phyloP scores from a whole-genome alignment of 2,113 vertebrate species.

The Nesogale talazaci region DNA sequence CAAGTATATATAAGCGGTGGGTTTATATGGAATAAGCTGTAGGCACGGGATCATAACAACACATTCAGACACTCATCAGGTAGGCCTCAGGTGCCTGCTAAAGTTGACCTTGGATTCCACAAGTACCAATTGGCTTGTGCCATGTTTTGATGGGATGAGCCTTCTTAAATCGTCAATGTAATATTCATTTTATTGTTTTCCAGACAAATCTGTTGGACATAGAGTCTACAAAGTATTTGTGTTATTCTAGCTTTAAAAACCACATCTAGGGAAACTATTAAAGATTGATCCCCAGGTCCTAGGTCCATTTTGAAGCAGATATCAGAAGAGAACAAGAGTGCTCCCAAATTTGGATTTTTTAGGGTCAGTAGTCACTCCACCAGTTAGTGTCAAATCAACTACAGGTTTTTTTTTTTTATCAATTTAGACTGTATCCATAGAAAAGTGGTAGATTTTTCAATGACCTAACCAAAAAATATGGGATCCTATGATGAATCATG shows the following conservation, averaged over 20 bases:
- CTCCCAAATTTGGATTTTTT: not conserved
- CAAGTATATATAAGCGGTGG: not conserved
- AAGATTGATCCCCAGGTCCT: not conserved
- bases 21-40: not conserved
- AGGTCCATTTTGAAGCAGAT: not conserved
- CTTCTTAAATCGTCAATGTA: not conserved
- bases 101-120: not conserved
- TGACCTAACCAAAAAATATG: not conserved
- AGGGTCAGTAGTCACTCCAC: not conserved
- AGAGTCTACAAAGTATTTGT: not conserved
- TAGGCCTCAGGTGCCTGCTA: not conserved
- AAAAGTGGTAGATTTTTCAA: constrained; percentile 1
- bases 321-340: not conserved
- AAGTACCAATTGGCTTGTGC: not conserved
- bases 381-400: not conserved
- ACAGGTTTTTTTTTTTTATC: not conserved
- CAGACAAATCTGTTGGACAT: not conserved
- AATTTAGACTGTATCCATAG: not conserved
- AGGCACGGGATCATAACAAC: not conserved
- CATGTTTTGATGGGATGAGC: not conserved
- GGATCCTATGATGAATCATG: not conserved
- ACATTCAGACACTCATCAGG: not conserved
- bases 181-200: not conserved
- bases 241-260: not conserved
- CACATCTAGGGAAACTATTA: not conserved